These are phyloP conservation scores for Pachliopta kotzebuea DNA, from an alignment of 2,888 invertebrate species.

Conservation along the genomic window DNA sequence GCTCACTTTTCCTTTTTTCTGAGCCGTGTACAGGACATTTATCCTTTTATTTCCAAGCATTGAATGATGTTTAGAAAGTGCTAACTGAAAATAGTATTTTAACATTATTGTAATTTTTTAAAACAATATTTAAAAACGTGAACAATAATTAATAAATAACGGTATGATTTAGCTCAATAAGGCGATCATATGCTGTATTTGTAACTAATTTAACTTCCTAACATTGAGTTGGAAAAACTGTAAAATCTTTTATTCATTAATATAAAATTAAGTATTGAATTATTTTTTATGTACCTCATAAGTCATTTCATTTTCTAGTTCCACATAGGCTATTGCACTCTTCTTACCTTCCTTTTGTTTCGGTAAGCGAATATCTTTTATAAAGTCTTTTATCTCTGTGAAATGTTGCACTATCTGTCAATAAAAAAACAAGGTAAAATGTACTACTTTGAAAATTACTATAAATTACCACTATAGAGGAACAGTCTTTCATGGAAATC, in stretches of 20 bases:
- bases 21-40: constrained; percentile 67
- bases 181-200: no score
- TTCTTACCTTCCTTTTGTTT: constrained; percentile 52
- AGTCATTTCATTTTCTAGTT: constrained; percentile 58
- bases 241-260: neutral
- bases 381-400: constrained; percentile 54
- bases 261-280: neutral
- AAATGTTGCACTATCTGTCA: constrained; percentile 66
- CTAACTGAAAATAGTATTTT: constrained; percentile 48
- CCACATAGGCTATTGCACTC: constrained; percentile 65
- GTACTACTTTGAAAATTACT: no score
- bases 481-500: no score
- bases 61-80: constrained; percentile 71
- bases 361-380: constrained; percentile 62
- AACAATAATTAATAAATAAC: no score
- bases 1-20: constrained; percentile 62
- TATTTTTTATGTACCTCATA: constrained; percentile 55
- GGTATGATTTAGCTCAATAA: no score
- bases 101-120: no score
- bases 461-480: no score
- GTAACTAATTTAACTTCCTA: no score
- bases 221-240: no score
- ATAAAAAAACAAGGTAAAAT: neutral
- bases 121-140: no score
- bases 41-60: constrained; percentile 68